phyloP scores from a whole-genome alignment of 2,797 vertebrate species.

The Aselliscus stoliczkanus region DNA sequence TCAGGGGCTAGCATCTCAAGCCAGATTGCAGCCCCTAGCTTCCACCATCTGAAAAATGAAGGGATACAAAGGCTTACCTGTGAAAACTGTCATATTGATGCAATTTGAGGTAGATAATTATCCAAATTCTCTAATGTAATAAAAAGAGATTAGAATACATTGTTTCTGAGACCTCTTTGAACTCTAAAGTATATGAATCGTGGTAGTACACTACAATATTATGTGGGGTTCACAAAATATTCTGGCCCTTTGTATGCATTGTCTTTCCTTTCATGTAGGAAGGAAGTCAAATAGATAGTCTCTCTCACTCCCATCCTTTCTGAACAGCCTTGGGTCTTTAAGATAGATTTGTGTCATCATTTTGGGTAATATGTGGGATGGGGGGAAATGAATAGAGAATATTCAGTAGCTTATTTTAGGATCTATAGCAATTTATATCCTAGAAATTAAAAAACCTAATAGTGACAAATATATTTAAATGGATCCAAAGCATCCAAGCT shows the following conservation, averaged over 20 bases:
- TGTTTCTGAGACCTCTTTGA: background rate
- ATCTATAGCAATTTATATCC: background rate
- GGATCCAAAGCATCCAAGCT: background rate
- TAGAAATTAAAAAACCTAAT: conserved; percentile 42
- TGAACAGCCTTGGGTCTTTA: background rate
- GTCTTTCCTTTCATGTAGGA: background rate
- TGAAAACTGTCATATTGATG: background rate
- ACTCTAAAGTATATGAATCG: background rate
- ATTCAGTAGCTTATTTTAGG: conserved; percentile 37
- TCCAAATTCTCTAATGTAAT: background rate
- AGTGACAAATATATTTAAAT: background rate
- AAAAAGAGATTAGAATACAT: background rate
- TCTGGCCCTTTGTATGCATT: accelerated
- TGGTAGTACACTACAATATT: background rate
- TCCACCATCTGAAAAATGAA: background rate
- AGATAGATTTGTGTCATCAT: background rate
- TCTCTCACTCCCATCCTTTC: background rate
- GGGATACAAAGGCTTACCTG: background rate
- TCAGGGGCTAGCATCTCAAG: background rate
- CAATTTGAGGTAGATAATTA: background rate
- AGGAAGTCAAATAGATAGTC: background rate
- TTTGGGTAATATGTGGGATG: conserved; percentile 27
- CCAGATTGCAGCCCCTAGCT: background rate
- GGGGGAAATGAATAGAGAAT: conserved; percentile 21
- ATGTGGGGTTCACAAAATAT: background rate